Conservation (phyloP, 2,888 invertebrate species). For the Desoria tigrina region DNA sequence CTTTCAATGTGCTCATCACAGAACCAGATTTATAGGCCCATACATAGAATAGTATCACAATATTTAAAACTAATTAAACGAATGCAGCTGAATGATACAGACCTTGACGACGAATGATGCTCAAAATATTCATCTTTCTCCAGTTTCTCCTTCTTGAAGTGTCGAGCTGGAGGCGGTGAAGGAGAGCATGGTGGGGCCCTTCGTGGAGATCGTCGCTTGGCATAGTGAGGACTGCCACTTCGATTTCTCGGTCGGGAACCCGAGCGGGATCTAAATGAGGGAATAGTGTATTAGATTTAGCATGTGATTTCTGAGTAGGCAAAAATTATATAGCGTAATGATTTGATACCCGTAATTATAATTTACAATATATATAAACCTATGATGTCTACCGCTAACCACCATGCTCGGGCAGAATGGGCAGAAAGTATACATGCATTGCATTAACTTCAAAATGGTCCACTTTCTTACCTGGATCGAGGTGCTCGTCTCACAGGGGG, state of each 20-base stretch:
- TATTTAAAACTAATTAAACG: too few species aligned
- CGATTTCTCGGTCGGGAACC: conserved; percentile 40
- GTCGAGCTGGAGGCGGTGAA: conserved; percentile 49
- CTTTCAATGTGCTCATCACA: too few species aligned
- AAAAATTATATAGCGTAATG: neutral
- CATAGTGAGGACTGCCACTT: conserved; percentile 21
- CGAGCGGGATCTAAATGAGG: conserved; percentile 25
- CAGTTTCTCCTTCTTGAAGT: conserved; percentile 46
- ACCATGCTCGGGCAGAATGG: too few species aligned
- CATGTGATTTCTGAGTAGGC: neutral
- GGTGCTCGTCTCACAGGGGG: conserved; percentile 48
- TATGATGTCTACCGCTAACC: too few species aligned
- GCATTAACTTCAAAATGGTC: too few species aligned
- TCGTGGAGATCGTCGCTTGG: conserved; percentile 42
- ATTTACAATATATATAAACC: too few species aligned
- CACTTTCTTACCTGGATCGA: conserved; percentile 36
- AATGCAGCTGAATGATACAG: conserved; percentile 8
- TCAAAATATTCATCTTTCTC: conserved; percentile 52
- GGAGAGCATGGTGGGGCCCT: conserved; percentile 51
- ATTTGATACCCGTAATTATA: neutral
- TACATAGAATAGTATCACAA: too few species aligned
- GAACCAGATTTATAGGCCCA: too few species aligned
- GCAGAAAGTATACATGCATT: too few species aligned
- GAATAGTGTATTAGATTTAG: conserved; percentile 11
- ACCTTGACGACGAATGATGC: conserved; percentile 17